These are phyloP conservation scores for Neomorphus geoffroyi DNA, from an alignment of 2,797 vertebrate genomes.

Conservation along the genomic window DNA sequence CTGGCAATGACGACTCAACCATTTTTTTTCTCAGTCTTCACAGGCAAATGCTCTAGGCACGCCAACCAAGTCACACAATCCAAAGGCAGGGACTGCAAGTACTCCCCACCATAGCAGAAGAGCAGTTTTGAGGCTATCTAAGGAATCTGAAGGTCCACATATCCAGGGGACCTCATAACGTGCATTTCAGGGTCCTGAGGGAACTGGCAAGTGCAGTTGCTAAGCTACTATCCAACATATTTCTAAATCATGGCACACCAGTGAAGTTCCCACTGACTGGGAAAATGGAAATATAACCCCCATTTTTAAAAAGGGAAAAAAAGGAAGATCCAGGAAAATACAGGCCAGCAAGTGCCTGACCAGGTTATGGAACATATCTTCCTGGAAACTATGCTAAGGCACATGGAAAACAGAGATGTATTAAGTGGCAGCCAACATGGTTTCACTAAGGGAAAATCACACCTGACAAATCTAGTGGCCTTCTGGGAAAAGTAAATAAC, in stretches of 20 bases:
- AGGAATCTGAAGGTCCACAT: background rate
- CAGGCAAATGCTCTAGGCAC: rapidly evolving
- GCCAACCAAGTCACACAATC: background rate
- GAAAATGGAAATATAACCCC: background rate
- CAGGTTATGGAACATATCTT: background rate
- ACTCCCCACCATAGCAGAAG: background rate
- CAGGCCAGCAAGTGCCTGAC: background rate
- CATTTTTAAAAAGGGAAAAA: background rate
- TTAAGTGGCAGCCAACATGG: background rate
- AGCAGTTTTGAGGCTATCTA: background rate
- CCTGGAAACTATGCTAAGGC: background rate
- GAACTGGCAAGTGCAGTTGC: background rate
- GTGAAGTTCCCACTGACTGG: background rate
- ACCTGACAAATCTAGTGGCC: background rate
- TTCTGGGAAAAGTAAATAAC: background rate
- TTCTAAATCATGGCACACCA: background rate
- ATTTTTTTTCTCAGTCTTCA: background rate
- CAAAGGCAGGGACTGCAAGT: background rate
- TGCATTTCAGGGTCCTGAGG: rapidly evolving
- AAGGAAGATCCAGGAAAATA: background rate
- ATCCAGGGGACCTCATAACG: background rate
- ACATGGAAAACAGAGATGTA: background rate
- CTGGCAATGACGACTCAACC: background rate
- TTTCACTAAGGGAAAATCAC: background rate
- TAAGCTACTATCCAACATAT: background rate